phyloP scores from a whole-genome alignment of 2,113 vertebrate species.

The Jacana jacana region DNA sequence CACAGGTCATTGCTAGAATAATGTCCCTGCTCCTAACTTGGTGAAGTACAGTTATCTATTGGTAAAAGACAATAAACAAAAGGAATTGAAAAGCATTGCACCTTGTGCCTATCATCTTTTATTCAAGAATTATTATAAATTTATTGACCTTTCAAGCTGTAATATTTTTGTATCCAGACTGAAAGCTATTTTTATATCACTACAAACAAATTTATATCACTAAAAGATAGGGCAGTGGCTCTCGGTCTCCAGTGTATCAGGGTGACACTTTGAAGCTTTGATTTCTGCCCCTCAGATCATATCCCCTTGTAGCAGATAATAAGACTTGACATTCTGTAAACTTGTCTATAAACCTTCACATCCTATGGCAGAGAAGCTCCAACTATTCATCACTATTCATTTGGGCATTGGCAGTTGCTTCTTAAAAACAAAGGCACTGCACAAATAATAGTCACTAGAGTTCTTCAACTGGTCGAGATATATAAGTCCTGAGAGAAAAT shows the following conservation, averaged over 20 bases:
- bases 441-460: not conserved
- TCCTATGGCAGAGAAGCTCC: not conserved
- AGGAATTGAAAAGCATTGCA: not conserved
- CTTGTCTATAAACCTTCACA: not conserved
- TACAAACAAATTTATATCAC: not conserved
- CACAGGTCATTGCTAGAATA: not conserved
- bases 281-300: constrained; percentile 25
- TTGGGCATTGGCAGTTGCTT: not conserved
- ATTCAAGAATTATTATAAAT: not conserved
- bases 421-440: not conserved
- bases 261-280: constrained; percentile 15
- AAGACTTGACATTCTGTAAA: constrained; percentile 44
- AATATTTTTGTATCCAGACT: not conserved
- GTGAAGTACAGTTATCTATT: not conserved
- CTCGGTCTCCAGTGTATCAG: not conserved
- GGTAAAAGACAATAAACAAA: not conserved
- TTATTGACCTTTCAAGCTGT: not conserved
- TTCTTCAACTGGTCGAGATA: not conserved
- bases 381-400: not conserved
- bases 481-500: not conserved
- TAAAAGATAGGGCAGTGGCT: not conserved
- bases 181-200: constrained; percentile 13
- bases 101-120: not conserved
- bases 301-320: constrained; percentile 22
- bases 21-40: not conserved